Percentiles rank a stretch among this genome's conserved stretches.
phyloP scores from a whole-genome alignment of 2,797 vertebrate species.

The Leptatherina wallacei region DNA sequence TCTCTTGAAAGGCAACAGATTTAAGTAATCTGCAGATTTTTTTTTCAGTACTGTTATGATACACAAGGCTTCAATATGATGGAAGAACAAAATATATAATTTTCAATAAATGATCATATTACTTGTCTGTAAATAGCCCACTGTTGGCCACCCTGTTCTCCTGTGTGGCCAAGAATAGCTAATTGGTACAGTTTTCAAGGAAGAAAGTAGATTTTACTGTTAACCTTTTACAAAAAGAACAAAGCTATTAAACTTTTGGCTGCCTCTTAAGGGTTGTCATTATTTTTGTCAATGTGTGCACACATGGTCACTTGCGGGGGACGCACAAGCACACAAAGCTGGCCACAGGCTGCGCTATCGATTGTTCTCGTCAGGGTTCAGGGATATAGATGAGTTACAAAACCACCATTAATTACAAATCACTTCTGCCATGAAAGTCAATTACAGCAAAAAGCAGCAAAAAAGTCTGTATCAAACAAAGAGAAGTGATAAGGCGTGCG shows the following conservation, averaged over 20 bases:
- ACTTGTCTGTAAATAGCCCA: neutral
- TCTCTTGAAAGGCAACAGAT: neutral
- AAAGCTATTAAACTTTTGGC: neutral
- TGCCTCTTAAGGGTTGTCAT: conserved; percentile 12
- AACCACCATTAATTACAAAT: conserved; percentile 85
- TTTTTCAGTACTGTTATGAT: neutral
- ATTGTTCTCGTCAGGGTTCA: conserved; percentile 78
- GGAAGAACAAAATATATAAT: neutral
- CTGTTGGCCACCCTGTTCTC: neutral
- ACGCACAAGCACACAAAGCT: conserved; percentile 34
- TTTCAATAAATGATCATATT: neutral
- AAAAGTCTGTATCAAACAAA: conserved; percentile 70
- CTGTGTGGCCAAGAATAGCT: neutral
- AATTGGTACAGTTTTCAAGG: neutral
- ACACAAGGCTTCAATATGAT: neutral
- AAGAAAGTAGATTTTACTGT: neutral
- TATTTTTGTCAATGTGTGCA: conserved; percentile 18
- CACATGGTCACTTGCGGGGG: conserved; percentile 22
- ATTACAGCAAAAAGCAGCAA: conserved; percentile 67
- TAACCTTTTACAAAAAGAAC: conserved; percentile 11
- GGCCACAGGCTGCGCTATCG: conserved; percentile 76
- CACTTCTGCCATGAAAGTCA: conserved; percentile 81
- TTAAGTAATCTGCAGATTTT: neutral
- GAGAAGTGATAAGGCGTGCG: conserved; percentile 63
- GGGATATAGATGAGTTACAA: conserved; percentile 81